These are phyloP conservation scores for Troides oblongomaculatus DNA, from an alignment of 2,888 invertebrate genomes.

Conservation along the genomic window DNA sequence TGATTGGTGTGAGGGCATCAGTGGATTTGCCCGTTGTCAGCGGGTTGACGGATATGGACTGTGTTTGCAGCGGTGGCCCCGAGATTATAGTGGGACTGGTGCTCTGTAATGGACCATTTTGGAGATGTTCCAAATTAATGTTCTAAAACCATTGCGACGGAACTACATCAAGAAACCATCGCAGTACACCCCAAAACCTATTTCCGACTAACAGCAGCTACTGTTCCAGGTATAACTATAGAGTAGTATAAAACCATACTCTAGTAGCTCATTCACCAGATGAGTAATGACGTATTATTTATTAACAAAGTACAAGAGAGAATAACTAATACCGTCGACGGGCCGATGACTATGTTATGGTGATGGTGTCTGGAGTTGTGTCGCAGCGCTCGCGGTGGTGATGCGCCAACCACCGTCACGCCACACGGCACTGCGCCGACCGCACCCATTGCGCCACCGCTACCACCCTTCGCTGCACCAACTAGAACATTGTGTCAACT, in stretches of 20 bases:
- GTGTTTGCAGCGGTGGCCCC: slow-evolving; percentile 52
- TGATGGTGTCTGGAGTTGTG: slow-evolving; percentile 79
- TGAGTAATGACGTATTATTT: too few species aligned
- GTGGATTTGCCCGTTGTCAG: slow-evolving; percentile 62
- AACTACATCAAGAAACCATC: too few species aligned
- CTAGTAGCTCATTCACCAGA: too few species aligned
- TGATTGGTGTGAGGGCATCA: slow-evolving; percentile 55
- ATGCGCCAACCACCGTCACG: slow-evolving; percentile 83
- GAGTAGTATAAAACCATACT: too few species aligned
- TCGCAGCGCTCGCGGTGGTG: slow-evolving; percentile 59
- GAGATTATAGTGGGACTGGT: slow-evolving; percentile 56
- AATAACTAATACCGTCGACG: slow-evolving; percentile 37
- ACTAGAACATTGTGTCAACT: not conserved
- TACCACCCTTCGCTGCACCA: slow-evolving; percentile 6
- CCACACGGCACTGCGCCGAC: slow-evolving; percentile 17
- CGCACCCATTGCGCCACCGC: slow-evolving; percentile 6
- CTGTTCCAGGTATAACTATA: too few species aligned
- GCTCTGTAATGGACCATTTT: slow-evolving; percentile 43
- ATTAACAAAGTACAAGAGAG: not conserved
- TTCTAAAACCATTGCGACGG: too few species aligned
- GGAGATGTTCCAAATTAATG: too few species aligned
- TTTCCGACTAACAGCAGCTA: too few species aligned
- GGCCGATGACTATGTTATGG: slow-evolving; percentile 68
- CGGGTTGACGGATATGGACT: slow-evolving; percentile 68
- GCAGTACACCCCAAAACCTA: too few species aligned